A percentile compares a stretch with the other conserved stretches of the same genome.
phyloP scores from a whole-genome alignment of 2,888 invertebrate genomes.

The Acronicta alni region DNA sequence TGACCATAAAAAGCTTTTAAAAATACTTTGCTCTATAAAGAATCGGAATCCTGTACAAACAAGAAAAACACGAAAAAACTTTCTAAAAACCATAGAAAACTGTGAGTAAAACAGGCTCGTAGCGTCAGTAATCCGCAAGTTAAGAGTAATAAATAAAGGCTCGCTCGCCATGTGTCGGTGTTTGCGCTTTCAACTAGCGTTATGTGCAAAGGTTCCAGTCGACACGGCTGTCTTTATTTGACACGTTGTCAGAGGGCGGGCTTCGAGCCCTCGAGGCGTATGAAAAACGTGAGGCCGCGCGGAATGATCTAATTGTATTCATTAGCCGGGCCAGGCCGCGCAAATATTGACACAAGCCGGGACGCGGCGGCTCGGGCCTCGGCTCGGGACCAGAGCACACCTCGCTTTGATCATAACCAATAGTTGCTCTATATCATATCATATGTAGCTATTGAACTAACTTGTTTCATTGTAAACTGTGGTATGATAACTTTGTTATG shows the following conservation, averaged over 20 bases:
- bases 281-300: constrained; percentile 88
- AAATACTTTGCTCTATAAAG: constrained; percentile 8
- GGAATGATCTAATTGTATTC: constrained; percentile 90
- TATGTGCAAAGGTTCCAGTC: constrained; percentile 73
- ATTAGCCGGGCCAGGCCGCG: constrained; percentile 85
- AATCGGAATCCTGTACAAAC: constrained; percentile 12
- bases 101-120: constrained; percentile 18
- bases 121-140: constrained; percentile 48
- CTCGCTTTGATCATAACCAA: constrained; percentile 59
- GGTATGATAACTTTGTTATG: background rate
- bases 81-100: constrained; percentile 23
- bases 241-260: constrained; percentile 78
- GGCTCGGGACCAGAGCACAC: constrained; percentile 20
- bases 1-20: constrained; percentile 1
- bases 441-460: constrained; percentile 24
- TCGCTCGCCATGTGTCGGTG: constrained; percentile 60
- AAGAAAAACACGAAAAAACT: constrained; percentile 20
- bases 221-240: constrained; percentile 73
- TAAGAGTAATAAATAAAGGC: constrained; percentile 51
- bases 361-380: constrained; percentile 69
- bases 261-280: constrained; percentile 78
- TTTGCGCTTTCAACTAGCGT: constrained; percentile 71
- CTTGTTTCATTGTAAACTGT: constrained; percentile 2
- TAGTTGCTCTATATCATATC: constrained; percentile 42
- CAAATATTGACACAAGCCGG: constrained; percentile 85